phyloP scores from a whole-genome alignment of 2,797 vertebrate species.

The Halcyon smyrnensis region DNA sequence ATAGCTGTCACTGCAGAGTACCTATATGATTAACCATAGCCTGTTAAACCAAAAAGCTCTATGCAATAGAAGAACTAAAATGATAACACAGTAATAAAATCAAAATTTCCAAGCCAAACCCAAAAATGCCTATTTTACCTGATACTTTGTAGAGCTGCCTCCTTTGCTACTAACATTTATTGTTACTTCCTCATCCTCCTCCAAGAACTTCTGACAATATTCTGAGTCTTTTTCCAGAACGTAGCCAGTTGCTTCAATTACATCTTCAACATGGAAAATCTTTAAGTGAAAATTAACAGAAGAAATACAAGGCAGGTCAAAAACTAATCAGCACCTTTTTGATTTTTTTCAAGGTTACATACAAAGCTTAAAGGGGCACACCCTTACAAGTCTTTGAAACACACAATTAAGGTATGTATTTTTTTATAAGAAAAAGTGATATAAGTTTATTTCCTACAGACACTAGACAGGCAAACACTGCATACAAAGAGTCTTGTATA shows the following conservation, averaged over 20 bases:
- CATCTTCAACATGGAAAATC: conserved; percentile 94
- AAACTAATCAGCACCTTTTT: background rate
- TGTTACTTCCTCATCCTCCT: conserved; percentile 94
- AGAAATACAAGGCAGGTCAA: background rate
- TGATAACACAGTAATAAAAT: background rate
- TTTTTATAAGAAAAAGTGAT: background rate
- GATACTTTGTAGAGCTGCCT: conserved; percentile 85
- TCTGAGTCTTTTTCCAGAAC: conserved; percentile 94
- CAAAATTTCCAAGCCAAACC: background rate
- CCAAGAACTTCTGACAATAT: conserved; percentile 93
- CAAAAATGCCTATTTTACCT: conserved; percentile 78
- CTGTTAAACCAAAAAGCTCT: background rate
- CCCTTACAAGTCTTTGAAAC: background rate
- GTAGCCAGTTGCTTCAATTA: conserved; percentile 90
- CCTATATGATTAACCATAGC: background rate
- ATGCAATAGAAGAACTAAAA: background rate
- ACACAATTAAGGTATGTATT: background rate
- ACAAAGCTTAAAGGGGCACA: background rate
- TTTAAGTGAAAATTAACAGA: conserved; percentile 52
- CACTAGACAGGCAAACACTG: background rate
- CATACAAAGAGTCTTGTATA: background rate
- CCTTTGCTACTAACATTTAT: conserved; percentile 88
- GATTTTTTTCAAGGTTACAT: background rate
- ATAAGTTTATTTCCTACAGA: background rate
- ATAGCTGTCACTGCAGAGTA: background rate